phyloP scores from a whole-genome alignment of 2,797 vertebrate genomes.

The Ceryle rudis region DNA sequence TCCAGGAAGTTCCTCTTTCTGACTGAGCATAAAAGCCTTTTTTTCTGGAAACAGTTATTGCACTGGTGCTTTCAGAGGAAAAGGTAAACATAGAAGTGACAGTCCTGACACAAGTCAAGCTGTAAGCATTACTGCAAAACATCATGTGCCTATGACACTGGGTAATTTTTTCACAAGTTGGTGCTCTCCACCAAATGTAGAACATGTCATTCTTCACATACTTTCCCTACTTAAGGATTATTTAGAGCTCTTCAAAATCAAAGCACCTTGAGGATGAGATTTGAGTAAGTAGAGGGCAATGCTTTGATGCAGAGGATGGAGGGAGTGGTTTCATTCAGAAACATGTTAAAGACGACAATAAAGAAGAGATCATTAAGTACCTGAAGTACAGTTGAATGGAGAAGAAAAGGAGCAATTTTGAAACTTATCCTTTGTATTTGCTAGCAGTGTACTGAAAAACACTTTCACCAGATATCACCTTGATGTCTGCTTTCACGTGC shows the following conservation, averaged over 20 bases:
- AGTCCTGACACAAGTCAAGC: not conserved
- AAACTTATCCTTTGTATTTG: not conserved
- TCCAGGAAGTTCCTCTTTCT: not conserved
- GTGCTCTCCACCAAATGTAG: not conserved
- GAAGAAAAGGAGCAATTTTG: not conserved
- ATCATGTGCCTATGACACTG: not conserved
- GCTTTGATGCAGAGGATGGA: not conserved
- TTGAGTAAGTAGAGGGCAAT: not conserved
- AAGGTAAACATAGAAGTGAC: not conserved
- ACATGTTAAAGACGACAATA: not conserved
- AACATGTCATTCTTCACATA: not conserved
- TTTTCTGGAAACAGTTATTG: not conserved
- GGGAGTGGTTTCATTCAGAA: not conserved
- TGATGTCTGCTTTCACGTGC: not conserved
- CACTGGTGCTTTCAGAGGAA: not conserved
- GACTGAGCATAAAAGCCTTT: rapidly evolving
- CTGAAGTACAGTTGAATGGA: not conserved
- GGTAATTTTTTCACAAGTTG: not conserved
- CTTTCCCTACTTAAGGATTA: not conserved
- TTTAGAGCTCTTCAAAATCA: not conserved
- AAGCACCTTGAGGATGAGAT: not conserved
- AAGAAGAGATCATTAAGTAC: not conserved
- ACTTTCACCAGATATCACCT: not conserved
- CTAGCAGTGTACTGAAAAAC: not conserved
- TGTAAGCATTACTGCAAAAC: not conserved